phyloP scores from a whole-genome alignment of 2,797 vertebrate species.

The Phyllotis vaccarum region DNA sequence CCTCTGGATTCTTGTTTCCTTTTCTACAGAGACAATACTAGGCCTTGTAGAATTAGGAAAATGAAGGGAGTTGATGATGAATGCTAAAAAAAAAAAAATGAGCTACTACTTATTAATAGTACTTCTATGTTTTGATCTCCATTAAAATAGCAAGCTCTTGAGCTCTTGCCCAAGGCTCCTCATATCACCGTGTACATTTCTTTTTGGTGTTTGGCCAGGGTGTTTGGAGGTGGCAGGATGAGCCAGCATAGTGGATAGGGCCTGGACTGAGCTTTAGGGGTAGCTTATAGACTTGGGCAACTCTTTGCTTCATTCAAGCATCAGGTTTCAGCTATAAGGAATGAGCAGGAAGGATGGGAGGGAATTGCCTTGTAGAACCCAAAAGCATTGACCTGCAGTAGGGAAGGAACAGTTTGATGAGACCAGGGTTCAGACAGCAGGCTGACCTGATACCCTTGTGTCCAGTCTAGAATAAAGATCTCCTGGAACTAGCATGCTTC shows the following conservation, averaged over 20 bases:
- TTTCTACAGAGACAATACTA: conserved; percentile 44
- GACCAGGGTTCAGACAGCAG: neutral
- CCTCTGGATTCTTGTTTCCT: conserved; percentile 41
- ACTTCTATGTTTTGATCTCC: conserved; percentile 28
- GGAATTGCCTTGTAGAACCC: neutral
- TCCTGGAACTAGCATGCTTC: neutral
- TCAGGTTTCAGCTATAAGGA: neutral
- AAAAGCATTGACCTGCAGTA: neutral
- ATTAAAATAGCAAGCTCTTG: conserved; percentile 53
- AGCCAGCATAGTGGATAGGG: neutral
- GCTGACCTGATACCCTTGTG: neutral
- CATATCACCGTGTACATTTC: neutral
- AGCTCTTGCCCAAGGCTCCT: neutral
- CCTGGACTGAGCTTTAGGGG: neutral
- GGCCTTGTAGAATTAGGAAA: conserved; percentile 44
- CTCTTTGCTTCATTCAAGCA: neutral
- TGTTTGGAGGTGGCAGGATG: neutral
- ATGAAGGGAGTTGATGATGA: neutral
- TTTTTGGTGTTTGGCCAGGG: neutral
- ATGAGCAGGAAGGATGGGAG: neutral
- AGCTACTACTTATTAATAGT: conserved; percentile 12
- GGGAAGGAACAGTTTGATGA: neutral
- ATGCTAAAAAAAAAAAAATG: conserved; percentile 24
- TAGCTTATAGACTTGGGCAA: neutral
- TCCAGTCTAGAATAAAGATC: neutral